A percentile compares a stretch with the other conserved stretches of the same genome.
Evolutionary conservation across 2,888 invertebrate species (phyloP).

Genomic region (Metopia argyrocephala): DNA sequence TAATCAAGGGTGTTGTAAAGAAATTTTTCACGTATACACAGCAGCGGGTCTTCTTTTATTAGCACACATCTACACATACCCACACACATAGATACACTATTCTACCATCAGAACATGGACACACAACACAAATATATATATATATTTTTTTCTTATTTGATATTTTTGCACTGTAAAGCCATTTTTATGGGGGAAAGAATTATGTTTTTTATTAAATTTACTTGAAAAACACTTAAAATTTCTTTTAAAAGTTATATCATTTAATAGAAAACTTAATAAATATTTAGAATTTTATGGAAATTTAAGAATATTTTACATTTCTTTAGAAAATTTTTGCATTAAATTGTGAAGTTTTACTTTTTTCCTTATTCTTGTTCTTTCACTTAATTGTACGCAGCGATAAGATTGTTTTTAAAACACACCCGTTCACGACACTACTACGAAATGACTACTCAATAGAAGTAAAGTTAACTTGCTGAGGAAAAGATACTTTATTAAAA

Average conservation of each 20-base stretch:
- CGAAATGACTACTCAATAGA: constrained; percentile 58
- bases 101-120: constrained; percentile 17
- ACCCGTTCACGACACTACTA: constrained; percentile 62
- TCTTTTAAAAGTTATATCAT: background rate
- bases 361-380: constrained; percentile 27
- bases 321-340: constrained; percentile 52
- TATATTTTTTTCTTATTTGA: constrained; percentile 58
- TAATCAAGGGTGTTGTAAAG: constrained; percentile 65
- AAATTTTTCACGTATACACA: constrained; percentile 64
- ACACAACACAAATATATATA: constrained; percentile 24
- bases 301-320: constrained; percentile 19
- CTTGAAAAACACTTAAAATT: background rate
- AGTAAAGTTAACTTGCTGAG: constrained; percentile 47
- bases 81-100: constrained; percentile 4
- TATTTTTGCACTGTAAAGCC: constrained; percentile 46
- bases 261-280: constrained; percentile 11
- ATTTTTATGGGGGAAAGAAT: constrained; percentile 12
- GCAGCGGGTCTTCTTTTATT: constrained; percentile 47
- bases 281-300: constrained; percentile 23
- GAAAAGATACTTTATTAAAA: constrained; percentile 29
- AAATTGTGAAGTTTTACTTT: constrained; percentile 33
- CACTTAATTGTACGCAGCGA: constrained; percentile 46
- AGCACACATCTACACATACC: constrained; percentile 13
- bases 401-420: constrained; percentile 56
- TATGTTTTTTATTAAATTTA: constrained; percentile 51